A percentile compares a stretch with the other conserved stretches of the same genome.
Evolutionary conservation across 2,888 invertebrate genomes (phyloP).

Genomic region (Caenorhabditis sp.): DNA sequence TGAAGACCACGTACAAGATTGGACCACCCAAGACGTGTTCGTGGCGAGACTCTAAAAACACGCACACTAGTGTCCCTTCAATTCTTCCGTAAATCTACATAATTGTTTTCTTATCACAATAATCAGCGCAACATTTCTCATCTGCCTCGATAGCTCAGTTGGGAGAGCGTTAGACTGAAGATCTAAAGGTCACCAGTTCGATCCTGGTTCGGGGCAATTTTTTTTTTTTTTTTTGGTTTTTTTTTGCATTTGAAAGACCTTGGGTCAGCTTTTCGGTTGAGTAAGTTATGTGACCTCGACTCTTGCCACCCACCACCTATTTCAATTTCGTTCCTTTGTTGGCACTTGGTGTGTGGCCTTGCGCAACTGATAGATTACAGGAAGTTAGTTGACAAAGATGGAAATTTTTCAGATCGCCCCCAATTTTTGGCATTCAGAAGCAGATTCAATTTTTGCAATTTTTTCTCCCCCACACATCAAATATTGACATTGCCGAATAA

Average conservation of each 20-base stretch:
- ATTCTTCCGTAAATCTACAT: too few relatives aligned
- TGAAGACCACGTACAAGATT: too few relatives aligned
- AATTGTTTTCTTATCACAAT: too few relatives aligned
- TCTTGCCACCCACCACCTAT: neutral
- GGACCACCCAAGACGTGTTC: too few relatives aligned
- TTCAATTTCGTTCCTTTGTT: neutral
- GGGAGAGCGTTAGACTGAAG: constrained; percentile 71
- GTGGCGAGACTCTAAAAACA: too few relatives aligned
- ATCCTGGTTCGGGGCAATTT: constrained; percentile 69
- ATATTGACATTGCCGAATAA: neutral
- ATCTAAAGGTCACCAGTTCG: constrained; percentile 71
- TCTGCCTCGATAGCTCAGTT: constrained; percentile 62
- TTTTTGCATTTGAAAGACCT: constrained; percentile 4
- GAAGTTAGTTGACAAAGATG: too few relatives aligned
- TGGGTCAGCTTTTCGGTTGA: constrained; percentile 1
- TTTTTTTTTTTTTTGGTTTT: neutral
- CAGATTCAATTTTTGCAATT: neutral
- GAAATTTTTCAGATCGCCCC: too few relatives aligned
- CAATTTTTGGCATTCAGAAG: neutral
- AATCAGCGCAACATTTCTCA: too few relatives aligned
- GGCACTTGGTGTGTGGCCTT: neutral
- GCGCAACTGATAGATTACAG: neutral
- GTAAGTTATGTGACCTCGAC: neutral
- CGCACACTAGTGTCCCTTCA: too few relatives aligned
- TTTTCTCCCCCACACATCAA: neutral